phyloP scores from a whole-genome alignment of 2,888 invertebrate species.

The Stomorhina lunata region DNA sequence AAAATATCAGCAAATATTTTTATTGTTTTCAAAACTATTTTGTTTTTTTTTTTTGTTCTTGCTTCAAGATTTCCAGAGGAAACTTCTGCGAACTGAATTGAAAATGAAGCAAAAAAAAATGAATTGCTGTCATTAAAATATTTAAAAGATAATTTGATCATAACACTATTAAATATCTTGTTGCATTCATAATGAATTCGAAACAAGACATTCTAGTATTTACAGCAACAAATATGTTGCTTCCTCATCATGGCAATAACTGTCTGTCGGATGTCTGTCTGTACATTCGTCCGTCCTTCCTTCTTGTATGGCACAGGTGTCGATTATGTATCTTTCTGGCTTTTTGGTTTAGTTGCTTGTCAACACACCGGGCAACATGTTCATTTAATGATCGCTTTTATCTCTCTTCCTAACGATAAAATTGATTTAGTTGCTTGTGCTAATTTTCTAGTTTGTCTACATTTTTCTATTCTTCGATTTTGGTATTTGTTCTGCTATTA shows the following conservation, averaged over 20 bases:
- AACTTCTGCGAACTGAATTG: too few relatives aligned
- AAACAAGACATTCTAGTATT: not conserved
- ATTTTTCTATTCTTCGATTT: conserved; percentile 7
- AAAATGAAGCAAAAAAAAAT: conserved; percentile 5
- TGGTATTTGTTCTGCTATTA: not conserved
- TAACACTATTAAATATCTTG: not conserved
- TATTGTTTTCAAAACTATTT: conserved; percentile 30
- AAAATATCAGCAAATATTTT: conserved; percentile 38
- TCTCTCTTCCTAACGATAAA: conserved; percentile 23
- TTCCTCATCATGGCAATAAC: conserved; percentile 35
- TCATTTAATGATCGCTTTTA: conserved; percentile 48
- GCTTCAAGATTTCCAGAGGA: conserved; percentile 29
- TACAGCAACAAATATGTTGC: conserved; percentile 4
- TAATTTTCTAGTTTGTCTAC: conserved; percentile 52
- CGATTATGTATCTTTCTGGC: conserved; percentile 55
- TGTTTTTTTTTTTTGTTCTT: too few relatives aligned
- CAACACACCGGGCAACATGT: conserved; percentile 47
- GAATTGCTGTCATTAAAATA: conserved; percentile 31
- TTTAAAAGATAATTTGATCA: conserved; percentile 39
- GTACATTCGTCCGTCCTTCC: too few relatives aligned
- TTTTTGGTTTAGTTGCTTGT: too few relatives aligned
- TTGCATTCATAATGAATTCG: not conserved
- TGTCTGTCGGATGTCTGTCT: not conserved
- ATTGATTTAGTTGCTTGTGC: conserved; percentile 40
- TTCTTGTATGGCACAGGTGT: conserved; percentile 58